phyloP scores from a whole-genome alignment of 2,888 invertebrate species.

The Megamerina dolium region DNA sequence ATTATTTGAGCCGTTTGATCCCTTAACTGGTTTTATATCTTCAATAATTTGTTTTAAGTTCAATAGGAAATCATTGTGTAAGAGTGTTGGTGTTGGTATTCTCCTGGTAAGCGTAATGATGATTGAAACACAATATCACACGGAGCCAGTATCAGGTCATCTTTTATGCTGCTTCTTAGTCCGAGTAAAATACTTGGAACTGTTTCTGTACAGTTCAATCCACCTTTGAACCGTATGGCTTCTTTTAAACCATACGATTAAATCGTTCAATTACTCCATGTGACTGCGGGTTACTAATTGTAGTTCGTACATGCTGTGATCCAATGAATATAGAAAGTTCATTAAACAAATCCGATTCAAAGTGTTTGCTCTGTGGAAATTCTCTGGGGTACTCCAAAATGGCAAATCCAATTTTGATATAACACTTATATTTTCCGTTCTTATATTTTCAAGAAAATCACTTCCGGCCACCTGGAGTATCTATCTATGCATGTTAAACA shows the following conservation, averaged over 20 bases:
- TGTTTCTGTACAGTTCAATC: not conserved
- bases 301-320: not conserved
- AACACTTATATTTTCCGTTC: too few relatives aligned
- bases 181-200: not conserved
- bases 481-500: too few relatives aligned
- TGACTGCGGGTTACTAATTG: not conserved
- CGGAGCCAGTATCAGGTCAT: too few relatives aligned
- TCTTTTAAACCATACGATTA: too few relatives aligned
- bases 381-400: too few relatives aligned
- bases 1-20: too few relatives aligned
- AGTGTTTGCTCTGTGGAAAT: not conserved
- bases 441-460: too few relatives aligned
- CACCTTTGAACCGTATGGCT: not conserved
- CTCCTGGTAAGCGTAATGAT: constrained; percentile 1
- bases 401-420: too few relatives aligned
- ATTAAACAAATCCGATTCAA: not conserved
- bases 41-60: too few relatives aligned
- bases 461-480: too few relatives aligned
- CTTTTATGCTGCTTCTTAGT: too few relatives aligned
- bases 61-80: not conserved
- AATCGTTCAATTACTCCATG: not conserved
- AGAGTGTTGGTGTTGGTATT: not conserved
- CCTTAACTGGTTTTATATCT: too few relatives aligned
- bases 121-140: not conserved
- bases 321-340: not conserved